Evolutionary conservation across 2,888 invertebrate genomes (phyloP), one percentile per base, ranked within the genome.

Genomic region (Endomychus coccineus): DNA sequence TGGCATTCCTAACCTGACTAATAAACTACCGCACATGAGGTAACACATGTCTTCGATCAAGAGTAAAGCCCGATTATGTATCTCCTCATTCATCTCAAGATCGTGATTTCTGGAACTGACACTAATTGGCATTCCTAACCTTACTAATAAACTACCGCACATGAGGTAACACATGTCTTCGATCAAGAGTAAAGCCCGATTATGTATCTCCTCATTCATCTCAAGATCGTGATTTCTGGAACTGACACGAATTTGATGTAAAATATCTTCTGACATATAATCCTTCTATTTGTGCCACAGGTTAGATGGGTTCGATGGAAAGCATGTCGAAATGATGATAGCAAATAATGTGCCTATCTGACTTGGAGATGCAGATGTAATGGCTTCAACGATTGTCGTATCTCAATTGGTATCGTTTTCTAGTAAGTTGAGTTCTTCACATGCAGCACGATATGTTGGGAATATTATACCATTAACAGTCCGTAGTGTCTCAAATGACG

Each of bases 381-480:
- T n/a, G n/a, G n/a, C n/a, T n/a, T n/a, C n/a, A 44, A 19, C 23
- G 36, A 54, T 39, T 22, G 46, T 43, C 19, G 27, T 27, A 27
- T 49, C 47, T 45, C 49, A 51, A 45, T 48, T 45, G 23, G 29
- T 33, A 35, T 51, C 47, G 34, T 51, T 44, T 42, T 51, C 50
- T 16, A 51, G 37, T 27, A 51, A 46, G 25, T 42, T 24, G 16
- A 47, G 40, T 21, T 29, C 31, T 37, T 47, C 34, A 36, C 41
- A 43, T 16, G 61, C 61, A 36, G 50, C 56, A 35, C 54, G 45
- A 49, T 50, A 62, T 36, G 58, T 54, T 27, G 29, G 29, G 36
- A 16, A 36, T 12, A 29, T 14, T 29, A 21, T 11, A 21, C 24
- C 30, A 17, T 36, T 17, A 14, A 30, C 23, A 30, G 30, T 30